Evolutionary conservation across 2,113 vertebrate species (phyloP).

Genomic region (Tor tambroides): DNA sequence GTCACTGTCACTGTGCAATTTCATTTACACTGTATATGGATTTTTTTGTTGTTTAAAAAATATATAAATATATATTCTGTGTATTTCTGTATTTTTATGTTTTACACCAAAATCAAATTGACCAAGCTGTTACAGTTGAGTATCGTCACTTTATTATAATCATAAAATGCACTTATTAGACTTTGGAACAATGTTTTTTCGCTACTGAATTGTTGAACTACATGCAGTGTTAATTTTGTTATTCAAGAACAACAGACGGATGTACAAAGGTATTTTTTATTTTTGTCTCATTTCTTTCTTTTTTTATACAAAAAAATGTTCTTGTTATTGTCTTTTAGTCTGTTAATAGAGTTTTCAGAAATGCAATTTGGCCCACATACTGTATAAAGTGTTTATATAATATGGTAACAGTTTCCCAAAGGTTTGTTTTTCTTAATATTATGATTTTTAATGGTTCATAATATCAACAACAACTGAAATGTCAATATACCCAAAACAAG

Average conservation of each 20-base stretch:
- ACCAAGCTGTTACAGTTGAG: constrained; percentile 59
- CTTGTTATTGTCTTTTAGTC: not conserved
- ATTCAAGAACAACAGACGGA: constrained; percentile 63
- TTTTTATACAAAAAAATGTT: constrained; percentile 4
- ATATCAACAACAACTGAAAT: constrained; percentile 8
- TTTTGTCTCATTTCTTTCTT: not conserved
- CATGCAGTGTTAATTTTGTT: constrained; percentile 59
- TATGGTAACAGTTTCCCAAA: constrained; percentile 25
- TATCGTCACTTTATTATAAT: constrained; percentile 60
- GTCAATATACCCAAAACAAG: constrained; percentile 28
- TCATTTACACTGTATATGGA: constrained; percentile 63
- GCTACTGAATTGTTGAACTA: not conserved
- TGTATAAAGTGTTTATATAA: not conserved
- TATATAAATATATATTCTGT: constrained; percentile 26
- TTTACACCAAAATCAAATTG: constrained; percentile 72
- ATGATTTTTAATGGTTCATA: not conserved
- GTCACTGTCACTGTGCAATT: constrained; percentile 73
- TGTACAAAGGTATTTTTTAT: constrained; percentile 42
- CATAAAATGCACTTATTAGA: constrained; percentile 65
- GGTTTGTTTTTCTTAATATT: not conserved
- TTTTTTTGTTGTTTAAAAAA: constrained; percentile 3
- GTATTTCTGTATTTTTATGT: constrained; percentile 58
- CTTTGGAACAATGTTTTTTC: constrained; percentile 13
- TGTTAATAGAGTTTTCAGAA: not conserved
- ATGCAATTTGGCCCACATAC: not conserved